Percentiles rank a stretch among this genome's conserved stretches.
These are phyloP conservation scores for Eilema sororculum DNA, from an alignment of 2,888 invertebrate species.

Conservation along the genomic window DNA sequence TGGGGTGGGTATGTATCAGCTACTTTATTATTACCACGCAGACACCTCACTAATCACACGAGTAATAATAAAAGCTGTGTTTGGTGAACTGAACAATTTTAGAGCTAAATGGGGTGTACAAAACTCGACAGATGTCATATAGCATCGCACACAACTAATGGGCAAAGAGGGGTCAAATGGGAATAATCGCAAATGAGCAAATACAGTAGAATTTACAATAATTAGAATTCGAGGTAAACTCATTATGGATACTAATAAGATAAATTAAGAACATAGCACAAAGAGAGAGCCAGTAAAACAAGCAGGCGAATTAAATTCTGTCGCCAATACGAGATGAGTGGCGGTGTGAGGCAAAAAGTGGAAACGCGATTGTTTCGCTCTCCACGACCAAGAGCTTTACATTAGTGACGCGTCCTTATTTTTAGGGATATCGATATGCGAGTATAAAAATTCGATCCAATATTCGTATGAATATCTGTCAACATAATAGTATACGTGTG, in stretches of 20 bases:
- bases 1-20: conserved; percentile 68
- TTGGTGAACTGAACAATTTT: conserved; percentile 53
- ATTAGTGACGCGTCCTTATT: conserved; percentile 50
- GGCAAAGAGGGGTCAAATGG: conserved; percentile 21
- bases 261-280: conserved; percentile 57
- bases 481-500: neutral
- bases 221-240: conserved; percentile 56
- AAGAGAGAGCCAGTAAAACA: conserved; percentile 71
- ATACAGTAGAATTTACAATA: neutral
- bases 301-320: conserved; percentile 77
- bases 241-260: conserved; percentile 69
- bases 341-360: conserved; percentile 74
- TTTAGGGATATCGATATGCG: conserved; percentile 56
- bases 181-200: conserved; percentile 9
- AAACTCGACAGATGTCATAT: conserved; percentile 61
- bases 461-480: neutral
- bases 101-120: conserved; percentile 61
- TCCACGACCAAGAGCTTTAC: conserved; percentile 60
- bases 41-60: conserved; percentile 68
- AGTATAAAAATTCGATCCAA: neutral
- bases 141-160: conserved; percentile 45
- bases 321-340: conserved; percentile 74
- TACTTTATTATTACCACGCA: conserved; percentile 76
- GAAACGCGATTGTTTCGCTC: conserved; percentile 73
- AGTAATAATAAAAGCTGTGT: conserved; percentile 63